Evolutionary conservation across 2,888 invertebrate genomes (phyloP).

Genomic region (Archips crataeganus): DNA sequence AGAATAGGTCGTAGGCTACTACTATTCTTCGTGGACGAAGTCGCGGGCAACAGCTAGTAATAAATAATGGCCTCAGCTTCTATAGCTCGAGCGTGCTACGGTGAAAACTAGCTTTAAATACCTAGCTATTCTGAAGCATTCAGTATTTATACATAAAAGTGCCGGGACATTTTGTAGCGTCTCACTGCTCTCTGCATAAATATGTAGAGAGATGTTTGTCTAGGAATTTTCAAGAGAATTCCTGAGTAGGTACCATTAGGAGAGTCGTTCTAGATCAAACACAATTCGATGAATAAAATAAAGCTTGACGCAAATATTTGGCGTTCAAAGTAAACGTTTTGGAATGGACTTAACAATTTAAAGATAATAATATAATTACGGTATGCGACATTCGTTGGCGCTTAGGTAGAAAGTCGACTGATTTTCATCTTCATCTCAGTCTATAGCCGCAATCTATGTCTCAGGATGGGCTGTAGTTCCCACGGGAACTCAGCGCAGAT

Average conservation of each 20-base stretch:
- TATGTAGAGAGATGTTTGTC: conserved; percentile 25
- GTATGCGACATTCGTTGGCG: neutral
- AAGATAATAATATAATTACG: neutral
- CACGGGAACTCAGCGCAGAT: no score
- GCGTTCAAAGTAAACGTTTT: neutral
- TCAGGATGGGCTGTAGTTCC: no score
- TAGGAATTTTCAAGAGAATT: conserved; percentile 26
- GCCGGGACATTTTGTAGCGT: conserved; percentile 23
- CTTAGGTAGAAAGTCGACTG: neutral
- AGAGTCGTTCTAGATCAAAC: conserved; percentile 7
- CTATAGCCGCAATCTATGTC: no score
- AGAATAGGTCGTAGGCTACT: no score
- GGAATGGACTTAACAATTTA: neutral
- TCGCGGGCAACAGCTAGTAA: no score
- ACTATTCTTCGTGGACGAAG: no score
- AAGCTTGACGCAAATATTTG: conserved; percentile 9
- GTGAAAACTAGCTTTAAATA: neutral
- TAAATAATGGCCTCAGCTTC: neutral
- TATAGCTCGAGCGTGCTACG: neutral
- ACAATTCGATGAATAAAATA: conserved; percentile 12
- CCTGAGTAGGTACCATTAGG: neutral
- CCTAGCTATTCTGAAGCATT: conserved; percentile 16
- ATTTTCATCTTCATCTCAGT: neutral
- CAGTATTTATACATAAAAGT: conserved; percentile 33
- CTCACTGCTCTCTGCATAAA: conserved; percentile 19